Conservation (phyloP, 2,797 vertebrate genomes). For the Pangasius krempfi region DNA sequence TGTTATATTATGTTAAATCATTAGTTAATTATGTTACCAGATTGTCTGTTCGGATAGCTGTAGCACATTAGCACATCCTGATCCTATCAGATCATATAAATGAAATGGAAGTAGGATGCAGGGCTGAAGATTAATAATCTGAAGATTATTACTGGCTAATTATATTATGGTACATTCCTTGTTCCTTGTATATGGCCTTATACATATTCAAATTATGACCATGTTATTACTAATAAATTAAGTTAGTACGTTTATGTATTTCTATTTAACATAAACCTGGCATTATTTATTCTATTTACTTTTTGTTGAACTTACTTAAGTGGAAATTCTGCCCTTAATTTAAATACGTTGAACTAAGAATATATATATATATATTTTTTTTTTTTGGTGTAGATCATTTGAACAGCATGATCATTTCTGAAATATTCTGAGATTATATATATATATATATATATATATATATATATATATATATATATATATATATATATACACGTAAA, state of each 20-base stretch:
- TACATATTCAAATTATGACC: background rate
- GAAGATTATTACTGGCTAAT: background rate
- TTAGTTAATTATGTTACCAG: background rate
- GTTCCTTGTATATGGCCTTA: background rate
- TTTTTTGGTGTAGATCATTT: background rate
- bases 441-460: too few species aligned
- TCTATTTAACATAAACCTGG: background rate
- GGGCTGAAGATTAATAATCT: background rate
- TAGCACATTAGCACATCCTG: background rate
- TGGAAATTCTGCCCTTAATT: background rate
- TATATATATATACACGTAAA: background rate
- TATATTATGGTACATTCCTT: slow-evolving; percentile 3
- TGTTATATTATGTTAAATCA: background rate
- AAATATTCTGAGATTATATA: background rate
- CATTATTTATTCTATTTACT: background rate
- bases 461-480: too few species aligned
- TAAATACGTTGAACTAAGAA: background rate
- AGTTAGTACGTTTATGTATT: background rate
- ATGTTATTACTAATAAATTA: background rate
- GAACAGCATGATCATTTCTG: background rate
- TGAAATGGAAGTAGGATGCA: background rate
- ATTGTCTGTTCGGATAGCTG: background rate
- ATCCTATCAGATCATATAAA: background rate
- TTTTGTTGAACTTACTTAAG: background rate
- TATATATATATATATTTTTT: too few species aligned